phyloP scores from a whole-genome alignment of 2,113 vertebrate species.

The Tupaia tana region DNA sequence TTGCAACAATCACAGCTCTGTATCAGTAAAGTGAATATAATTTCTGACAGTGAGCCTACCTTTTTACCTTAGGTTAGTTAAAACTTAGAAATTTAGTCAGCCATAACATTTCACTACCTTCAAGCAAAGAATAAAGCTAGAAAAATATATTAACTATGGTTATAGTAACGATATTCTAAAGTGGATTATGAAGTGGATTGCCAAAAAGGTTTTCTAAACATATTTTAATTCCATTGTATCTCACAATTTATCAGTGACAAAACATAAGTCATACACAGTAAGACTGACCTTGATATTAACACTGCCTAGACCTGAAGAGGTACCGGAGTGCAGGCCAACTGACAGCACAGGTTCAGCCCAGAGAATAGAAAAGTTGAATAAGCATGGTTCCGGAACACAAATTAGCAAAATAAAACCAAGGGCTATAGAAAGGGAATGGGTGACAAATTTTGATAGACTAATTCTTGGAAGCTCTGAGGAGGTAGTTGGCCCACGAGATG shows the following conservation, averaged over 20 bases:
- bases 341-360: not conserved
- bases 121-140: not conserved
- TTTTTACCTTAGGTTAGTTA: not conserved
- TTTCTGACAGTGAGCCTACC: slow-evolving; percentile 16
- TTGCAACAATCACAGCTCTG: not conserved
- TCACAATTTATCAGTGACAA: slow-evolving; percentile 6
- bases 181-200: not conserved
- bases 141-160: not conserved
- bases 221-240: not conserved
- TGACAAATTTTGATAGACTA: not conserved
- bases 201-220: not conserved
- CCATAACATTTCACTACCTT: not conserved
- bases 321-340: not conserved
- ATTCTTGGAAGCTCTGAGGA: not conserved
- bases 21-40: not conserved
- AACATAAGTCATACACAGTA: not conserved
- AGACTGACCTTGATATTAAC: not conserved
- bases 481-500: not conserved
- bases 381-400: not conserved
- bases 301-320: not conserved
- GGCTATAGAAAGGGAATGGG: not conserved
- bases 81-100: slow-evolving; percentile 38
- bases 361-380: not conserved
- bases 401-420: not conserved
- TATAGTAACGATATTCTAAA: slow-evolving; percentile 32